Base-by-base conservation (phyloP, 2,113 vertebrate genomes). In the Ammodytes dubius region DNA sequence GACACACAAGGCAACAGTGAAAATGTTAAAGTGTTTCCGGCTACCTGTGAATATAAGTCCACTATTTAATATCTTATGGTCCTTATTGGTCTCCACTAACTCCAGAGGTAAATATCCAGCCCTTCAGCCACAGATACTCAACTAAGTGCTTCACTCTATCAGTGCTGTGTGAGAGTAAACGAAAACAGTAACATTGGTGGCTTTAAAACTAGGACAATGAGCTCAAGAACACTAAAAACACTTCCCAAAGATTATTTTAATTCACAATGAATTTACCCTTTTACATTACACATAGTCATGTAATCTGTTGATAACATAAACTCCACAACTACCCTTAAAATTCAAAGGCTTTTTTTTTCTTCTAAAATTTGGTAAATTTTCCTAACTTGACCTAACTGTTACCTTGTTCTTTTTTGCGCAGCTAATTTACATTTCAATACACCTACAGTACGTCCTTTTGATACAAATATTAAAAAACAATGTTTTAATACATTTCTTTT, bases 301-400 rank as follows among this genome's bases (percentile, higher is more conserved):
- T 15, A 57, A 47, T 58, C 4, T 5, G 47, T 35, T 71, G 45
- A 50, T 50, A 61, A 60, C 14, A 13, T 19, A 14, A 12, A 70
- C 43, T 49, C 15, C 2, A 67, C 64, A 42, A 56, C 19, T 35
- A 15, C 27, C 46, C 45, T 67, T 7, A 67, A 15, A 39, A 49
- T 52, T 13, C 12, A 57, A 57, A 35, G 27, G 27, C 54, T 9
- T 11, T 35, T 57, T 37, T 10, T 8, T 45, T n/a, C n/a, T n/a
- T n/a, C 4, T 19, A 12, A 58, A 66, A 76, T 53, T 60, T 7
- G 70, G 5, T 53, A 70, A 27, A 52, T 60, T n/a, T 69, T 52
- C 6, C 42, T 67, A 8, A 12, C 12, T 27, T 17, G 9, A 17
- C 43, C 54, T 50, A 13, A 13, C 2, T 59, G 12, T 49, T 72